Base-by-base conservation (phyloP, 1,140 invertebrate genomes). In the Drosophila pectinifera region DNA sequence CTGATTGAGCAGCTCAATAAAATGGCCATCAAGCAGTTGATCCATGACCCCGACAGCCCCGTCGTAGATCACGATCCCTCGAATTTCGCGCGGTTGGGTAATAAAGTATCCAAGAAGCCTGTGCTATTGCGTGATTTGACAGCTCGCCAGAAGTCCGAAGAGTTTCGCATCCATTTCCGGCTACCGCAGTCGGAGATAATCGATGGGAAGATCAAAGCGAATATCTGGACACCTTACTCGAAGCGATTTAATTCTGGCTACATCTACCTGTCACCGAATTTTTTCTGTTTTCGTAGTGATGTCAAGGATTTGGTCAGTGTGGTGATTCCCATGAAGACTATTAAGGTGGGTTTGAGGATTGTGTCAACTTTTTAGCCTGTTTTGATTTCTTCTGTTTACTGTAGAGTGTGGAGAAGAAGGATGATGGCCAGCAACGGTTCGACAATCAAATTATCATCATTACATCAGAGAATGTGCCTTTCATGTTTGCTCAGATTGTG, bases 1-100 rank as follows among this genome's bases (percentile, higher is more conserved):
- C 92, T 99, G 58, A 98, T 99, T 95, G 96, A 98, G 85, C 98
- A 99, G 93, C 93, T 99, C 38, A 97, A 97, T 46, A 99, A 99
- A 93, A 95, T 99, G 93, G 98, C 98, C 43, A 98, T 99, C 95
- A 98, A 98, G 95, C 96, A 98, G 46, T 36, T 90, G 31, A 92
- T 92, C 24, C 86, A 92, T 11, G 94, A 92, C 57, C 91, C 91
- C 1, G 91, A 92, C 14, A 92, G 91, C 73, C 91, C 91, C 6
- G 78, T 90, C 10, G 85, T 92, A 6, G 88, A 92, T 68, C 90
- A 80, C 62, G 67, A 89, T 67, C 42, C 76, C 3, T 78, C 90
- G 16, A 69, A 78, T 46, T 80, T 83, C 31, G 54, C 80, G 45
- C 98, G 98, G 93, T 93, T 97, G 22, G 80, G 73, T 43, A 28